Evolutionary conservation across 2,113 vertebrate genomes (phyloP), one percentile per base, ranked within the genome.

Genomic region (Cairina moschata): DNA sequence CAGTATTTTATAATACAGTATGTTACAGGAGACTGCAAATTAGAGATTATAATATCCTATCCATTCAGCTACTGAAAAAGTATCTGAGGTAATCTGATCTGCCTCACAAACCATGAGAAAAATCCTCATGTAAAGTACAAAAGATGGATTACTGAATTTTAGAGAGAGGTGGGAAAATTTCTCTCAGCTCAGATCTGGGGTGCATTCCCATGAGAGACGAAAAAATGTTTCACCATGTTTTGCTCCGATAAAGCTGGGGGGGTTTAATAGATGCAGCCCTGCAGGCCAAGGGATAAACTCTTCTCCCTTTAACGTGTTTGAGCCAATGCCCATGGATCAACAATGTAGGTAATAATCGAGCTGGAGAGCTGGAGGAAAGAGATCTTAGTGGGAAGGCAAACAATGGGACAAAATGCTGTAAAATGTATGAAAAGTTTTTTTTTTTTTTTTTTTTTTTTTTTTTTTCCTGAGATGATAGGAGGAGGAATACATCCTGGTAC

Each of bases 21-120:
- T 71, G 56, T 76, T 97, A 52, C 23, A 50, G 17, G 40, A 88
- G 66, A 65, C 10, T 44, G 46, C 63, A 91, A 93, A 91, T 88
- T 86, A 88, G 80, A 42, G 73, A 55, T 95, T 83, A 68, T 86
- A 81, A 91, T 68, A 91, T 59, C 76, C 69, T 86, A 84, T 84
- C 93, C 67, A 72, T 86, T 86, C 81, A 84, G 74, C 74, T 72
- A 26, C 80, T 66, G 89, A 82, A 86, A 92, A 88, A 90, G 68
- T 83, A 91, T 75, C 92, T 93, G 88, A 92, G 83, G 86, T 91
- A 94, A 92, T 86, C 91, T 93, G 86, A 96, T 94, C 91, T 86
- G 86, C 89, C 88, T 84, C 91, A 72, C 68, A 78, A 88, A 88
- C 77, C 91, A 71, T 42, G 62, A 95, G 87, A 95, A 93, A 95